These are phyloP conservation scores for Mantis religiosa DNA, from an alignment of 2,888 invertebrate genomes.

Conservation along the genomic window DNA sequence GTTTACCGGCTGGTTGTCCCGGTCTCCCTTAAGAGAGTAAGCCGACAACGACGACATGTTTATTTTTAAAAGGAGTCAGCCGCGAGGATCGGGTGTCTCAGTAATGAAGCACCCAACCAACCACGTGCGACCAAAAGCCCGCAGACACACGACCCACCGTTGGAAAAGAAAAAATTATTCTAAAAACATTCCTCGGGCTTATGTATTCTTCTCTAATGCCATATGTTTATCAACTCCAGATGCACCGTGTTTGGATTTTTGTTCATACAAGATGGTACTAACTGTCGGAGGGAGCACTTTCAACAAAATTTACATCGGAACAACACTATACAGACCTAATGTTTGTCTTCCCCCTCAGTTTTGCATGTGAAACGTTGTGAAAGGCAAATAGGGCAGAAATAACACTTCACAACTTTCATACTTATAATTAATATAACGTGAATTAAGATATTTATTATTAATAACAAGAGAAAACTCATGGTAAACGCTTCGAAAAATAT, in stretches of 20 bases:
- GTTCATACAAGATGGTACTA: neutral
- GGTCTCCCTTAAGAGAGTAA: neutral
- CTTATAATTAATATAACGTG: too few species aligned
- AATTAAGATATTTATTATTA: too few species aligned
- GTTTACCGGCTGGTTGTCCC: neutral
- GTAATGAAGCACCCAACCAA: neutral
- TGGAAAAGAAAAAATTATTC: neutral
- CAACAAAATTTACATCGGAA: neutral
- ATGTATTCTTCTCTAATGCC: conserved; percentile 10
- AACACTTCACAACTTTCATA: too few species aligned
- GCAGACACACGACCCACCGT: neutral
- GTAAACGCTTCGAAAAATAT: too few species aligned
- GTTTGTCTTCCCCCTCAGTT: neutral
- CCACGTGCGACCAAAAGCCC: neutral
- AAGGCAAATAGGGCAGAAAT: neutral
- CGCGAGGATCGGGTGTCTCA: neutral
- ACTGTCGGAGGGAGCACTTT: neutral
- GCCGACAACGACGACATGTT: neutral
- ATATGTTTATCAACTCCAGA: conserved; percentile 16
- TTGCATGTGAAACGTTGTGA: neutral
- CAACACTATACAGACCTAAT: neutral
- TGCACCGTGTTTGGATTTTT: neutral
- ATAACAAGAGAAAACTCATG: too few species aligned
- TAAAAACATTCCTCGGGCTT: conserved; percentile 6
- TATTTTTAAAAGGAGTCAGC: neutral